A percentile compares a stretch with the other conserved stretches of the same genome.
These are phyloP conservation scores for Mesitornis unicolor DNA, from an alignment of 2,113 vertebrate genomes.

Conservation along the genomic window DNA sequence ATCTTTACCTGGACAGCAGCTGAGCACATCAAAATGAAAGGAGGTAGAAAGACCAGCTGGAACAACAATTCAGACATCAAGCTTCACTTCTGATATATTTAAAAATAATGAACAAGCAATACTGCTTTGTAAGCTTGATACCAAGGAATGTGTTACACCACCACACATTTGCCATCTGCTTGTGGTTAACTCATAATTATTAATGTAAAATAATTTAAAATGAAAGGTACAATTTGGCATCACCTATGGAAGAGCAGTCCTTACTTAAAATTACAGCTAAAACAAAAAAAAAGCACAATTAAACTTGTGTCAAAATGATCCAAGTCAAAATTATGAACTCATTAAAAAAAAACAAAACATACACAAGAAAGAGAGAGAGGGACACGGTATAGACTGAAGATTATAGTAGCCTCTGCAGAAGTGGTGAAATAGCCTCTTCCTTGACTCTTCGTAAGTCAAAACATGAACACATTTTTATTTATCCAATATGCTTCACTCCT, in stretches of 20 bases:
- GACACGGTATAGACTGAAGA: neutral
- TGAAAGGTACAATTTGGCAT: neutral
- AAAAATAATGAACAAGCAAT: neutral
- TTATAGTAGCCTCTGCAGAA: neutral
- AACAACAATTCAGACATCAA: neutral
- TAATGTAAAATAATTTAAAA: neutral
- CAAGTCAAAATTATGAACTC: neutral
- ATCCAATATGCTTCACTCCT: neutral
- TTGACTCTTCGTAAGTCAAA: neutral
- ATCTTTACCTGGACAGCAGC: neutral
- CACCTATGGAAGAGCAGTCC: neutral
- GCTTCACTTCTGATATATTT: neutral
- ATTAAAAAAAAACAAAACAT: neutral
- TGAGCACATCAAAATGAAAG: neutral
- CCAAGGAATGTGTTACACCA: neutral
- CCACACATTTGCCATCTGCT: neutral
- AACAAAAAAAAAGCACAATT: neutral
- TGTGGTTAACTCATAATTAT: neutral
- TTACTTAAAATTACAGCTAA: neutral
- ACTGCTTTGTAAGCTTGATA: neutral
- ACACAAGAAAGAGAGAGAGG: neutral
- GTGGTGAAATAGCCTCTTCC: neutral
- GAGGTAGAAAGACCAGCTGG: neutral
- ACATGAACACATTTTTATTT: neutral
- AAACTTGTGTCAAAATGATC: neutral